These are phyloP conservation scores for Gandaritis pyraliata DNA, from an alignment of 2,888 invertebrate genomes.

Conservation along the genomic window DNA sequence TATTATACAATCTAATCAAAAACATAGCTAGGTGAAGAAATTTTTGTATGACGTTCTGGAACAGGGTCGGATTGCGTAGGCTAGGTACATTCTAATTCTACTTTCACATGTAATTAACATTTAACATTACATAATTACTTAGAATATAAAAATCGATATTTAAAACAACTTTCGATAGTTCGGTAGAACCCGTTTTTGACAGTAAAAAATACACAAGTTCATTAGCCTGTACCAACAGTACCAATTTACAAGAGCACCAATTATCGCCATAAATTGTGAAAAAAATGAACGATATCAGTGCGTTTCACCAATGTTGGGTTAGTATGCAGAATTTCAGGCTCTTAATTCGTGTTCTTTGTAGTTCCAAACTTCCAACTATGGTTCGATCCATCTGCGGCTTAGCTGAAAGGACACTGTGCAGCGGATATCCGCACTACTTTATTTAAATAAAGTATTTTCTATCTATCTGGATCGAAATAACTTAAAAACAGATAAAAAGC, in stretches of 20 bases:
- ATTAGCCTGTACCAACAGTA: not conserved
- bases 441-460: no score
- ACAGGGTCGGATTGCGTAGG: slow-evolving; percentile 28
- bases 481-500: no score
- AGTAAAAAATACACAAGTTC: slow-evolving; percentile 21
- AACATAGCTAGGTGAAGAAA: slow-evolving; percentile 21
- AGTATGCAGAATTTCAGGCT: no score
- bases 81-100: slow-evolving; percentile 36
- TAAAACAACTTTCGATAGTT: slow-evolving; percentile 44
- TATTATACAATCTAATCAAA: slow-evolving; percentile 13
- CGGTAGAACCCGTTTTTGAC: slow-evolving; percentile 32
- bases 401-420: no score
- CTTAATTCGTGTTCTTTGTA: no score
- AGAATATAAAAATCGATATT: slow-evolving; percentile 33
- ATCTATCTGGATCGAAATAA: no score
- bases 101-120: slow-evolving; percentile 44
- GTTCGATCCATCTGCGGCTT: no score
- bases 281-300: no score
- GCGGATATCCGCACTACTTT: no score
- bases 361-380: no score
- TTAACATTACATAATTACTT: slow-evolving; percentile 43
- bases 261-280: not conserved
- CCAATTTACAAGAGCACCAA: not conserved
- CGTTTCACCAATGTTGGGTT: no score
- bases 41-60: slow-evolving; percentile 21